Evolutionary conservation across 2,888 invertebrate genomes (phyloP).

Genomic region (Arrhopalites spinosus): DNA sequence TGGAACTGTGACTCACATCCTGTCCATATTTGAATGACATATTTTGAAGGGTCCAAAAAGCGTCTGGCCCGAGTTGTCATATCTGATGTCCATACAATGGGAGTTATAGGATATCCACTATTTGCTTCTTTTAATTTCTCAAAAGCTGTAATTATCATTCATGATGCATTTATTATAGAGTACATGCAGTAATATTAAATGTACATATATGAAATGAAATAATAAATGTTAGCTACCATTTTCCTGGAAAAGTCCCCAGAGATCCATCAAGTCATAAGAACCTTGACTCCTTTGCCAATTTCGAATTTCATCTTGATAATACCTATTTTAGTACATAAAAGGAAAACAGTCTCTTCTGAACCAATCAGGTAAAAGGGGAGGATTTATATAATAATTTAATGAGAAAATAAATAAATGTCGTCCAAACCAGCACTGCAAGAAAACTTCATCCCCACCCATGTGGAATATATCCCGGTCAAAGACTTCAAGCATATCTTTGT

Average conservation of each 20-base stretch:
- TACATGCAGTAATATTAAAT: not conserved
- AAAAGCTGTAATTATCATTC: conserved; percentile 59
- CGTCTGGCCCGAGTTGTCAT: conserved; percentile 68
- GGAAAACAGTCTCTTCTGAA: not conserved
- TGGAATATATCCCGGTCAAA: conserved; percentile 67
- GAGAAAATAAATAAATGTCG: not conserved
- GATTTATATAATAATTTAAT: not conserved
- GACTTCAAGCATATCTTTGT: conserved; percentile 75
- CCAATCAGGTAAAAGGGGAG: not conserved
- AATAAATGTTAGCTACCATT: conserved; percentile 58
- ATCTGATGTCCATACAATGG: conserved; percentile 80
- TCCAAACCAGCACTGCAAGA: conserved; percentile 71
- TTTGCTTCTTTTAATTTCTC: conserved; percentile 66
- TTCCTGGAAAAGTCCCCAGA: conserved; percentile 77
- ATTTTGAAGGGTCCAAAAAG: conserved; percentile 51
- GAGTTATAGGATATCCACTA: conserved; percentile 62
- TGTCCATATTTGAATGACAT: conserved; percentile 56
- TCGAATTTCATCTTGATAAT: conserved; percentile 70
- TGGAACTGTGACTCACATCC: conserved; percentile 45
- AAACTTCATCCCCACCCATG: conserved; percentile 64
- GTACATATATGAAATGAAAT: not conserved
- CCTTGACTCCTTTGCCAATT: conserved; percentile 68
- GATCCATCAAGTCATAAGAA: conserved; percentile 67
- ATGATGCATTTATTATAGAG: not conserved
- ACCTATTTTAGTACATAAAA: conserved; percentile 64